Evolutionary conservation across 2,888 invertebrate genomes (phyloP).

Genomic region (Phymatocera aterrima): DNA sequence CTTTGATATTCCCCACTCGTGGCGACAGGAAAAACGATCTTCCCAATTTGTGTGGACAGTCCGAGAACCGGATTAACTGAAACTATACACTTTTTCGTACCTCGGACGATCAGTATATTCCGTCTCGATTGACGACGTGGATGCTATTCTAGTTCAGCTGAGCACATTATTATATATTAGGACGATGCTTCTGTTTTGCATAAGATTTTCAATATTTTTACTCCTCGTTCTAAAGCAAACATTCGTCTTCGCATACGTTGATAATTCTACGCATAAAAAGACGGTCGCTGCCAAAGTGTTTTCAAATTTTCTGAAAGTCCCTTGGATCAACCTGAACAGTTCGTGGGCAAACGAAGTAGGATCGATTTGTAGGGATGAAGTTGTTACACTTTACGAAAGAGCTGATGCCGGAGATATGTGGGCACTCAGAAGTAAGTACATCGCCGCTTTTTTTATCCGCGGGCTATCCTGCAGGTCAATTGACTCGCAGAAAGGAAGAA

Average conservation of each 20-base stretch:
- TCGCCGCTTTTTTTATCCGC: not conserved
- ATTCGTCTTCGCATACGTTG: not conserved
- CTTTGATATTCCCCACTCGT: not conserved
- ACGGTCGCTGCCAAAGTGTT: not conserved
- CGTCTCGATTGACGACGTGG: not conserved
- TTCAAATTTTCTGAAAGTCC: slow-evolving; percentile 5
- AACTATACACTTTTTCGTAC: not conserved
- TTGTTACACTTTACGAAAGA: slow-evolving; percentile 8
- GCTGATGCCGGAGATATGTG: slow-evolving; percentile 21
- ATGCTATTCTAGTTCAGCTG: not conserved
- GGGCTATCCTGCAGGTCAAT: not conserved
- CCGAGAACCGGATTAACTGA: slow-evolving; percentile 1
- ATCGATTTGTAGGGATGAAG: not conserved
- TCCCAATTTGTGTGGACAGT: not conserved
- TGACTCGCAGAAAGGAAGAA: not conserved
- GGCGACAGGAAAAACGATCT: slow-evolving; percentile 1
- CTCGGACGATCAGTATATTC: not conserved
- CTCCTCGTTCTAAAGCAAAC: not conserved
- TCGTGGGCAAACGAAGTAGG: slow-evolving; percentile 2
- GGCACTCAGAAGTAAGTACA: slow-evolving; percentile 29
- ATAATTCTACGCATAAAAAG: not conserved
- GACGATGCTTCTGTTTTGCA: not conserved
- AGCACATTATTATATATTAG: not conserved
- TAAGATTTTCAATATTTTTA: not conserved
- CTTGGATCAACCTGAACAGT: slow-evolving; percentile 34